Conservation (phyloP, 2,113 vertebrate species). For the Anoura caudifer region DNA sequence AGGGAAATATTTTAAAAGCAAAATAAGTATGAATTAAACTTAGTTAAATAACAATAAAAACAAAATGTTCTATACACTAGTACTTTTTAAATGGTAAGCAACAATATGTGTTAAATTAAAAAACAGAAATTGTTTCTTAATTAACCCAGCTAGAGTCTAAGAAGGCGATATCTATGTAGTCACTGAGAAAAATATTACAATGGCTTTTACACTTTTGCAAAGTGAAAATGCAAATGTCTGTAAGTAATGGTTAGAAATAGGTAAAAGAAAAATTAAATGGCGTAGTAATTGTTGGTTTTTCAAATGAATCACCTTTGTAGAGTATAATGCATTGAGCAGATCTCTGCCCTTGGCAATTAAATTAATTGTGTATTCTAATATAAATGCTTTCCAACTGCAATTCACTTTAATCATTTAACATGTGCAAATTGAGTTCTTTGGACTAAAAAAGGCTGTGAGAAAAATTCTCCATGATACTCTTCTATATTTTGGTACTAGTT, state of each 20-base stretch:
- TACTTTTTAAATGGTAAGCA: not conserved
- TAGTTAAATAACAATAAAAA: not conserved
- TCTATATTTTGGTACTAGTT: not conserved
- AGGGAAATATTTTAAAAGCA: not conserved
- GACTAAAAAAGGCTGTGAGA: not conserved
- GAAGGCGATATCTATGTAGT: not conserved
- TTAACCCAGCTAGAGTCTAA: not conserved
- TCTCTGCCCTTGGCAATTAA: conserved; percentile 29
- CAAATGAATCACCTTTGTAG: conserved; percentile 38
- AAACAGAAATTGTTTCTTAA: not conserved
- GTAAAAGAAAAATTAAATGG: conserved; percentile 50
- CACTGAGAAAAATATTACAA: conserved; percentile 28
- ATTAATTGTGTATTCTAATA: conserved; percentile 42
- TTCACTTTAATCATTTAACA: conserved; percentile 47
- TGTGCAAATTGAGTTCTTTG: not conserved
- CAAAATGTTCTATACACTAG: not conserved
- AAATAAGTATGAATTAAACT: not conserved
- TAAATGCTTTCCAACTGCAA: conserved; percentile 49
- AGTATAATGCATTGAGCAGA: conserved; percentile 3
- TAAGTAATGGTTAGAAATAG: not conserved
- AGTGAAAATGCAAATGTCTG: conserved; percentile 8
- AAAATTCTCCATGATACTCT: not conserved
- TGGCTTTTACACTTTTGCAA: conserved; percentile 7
- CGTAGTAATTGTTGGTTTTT: conserved; percentile 42
- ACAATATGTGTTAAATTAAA: not conserved